phyloP scores from a whole-genome alignment of 2,888 invertebrate genomes.

The Netelia virgata region DNA sequence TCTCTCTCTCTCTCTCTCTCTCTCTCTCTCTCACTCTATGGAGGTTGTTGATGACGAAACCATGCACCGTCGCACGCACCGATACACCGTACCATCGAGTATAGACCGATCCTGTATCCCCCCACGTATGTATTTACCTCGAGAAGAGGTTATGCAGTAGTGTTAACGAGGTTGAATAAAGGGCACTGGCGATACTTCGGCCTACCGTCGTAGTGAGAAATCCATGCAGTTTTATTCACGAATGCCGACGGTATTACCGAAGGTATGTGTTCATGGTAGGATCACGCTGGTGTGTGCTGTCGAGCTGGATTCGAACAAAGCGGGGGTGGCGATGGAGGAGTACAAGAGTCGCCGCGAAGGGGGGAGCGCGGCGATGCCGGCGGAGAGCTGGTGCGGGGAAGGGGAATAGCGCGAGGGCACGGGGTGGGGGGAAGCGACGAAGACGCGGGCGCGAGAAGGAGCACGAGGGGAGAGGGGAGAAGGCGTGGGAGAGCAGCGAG shows the following conservation, averaged over 20 bases:
- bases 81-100: no score
- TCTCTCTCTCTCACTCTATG: no score
- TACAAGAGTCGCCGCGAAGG: neutral
- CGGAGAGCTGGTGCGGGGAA: neutral
- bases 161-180: conserved; percentile 41
- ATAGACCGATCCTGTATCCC: no score
- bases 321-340: conserved; percentile 53
- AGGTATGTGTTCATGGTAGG: conserved; percentile 35
- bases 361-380: neutral
- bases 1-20: neutral
- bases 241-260: conserved; percentile 22
- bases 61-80: no score
- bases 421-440: conserved; percentile 22
- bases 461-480: conserved; percentile 50
- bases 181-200: conserved; percentile 28
- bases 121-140: neutral
- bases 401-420: conserved; percentile 19
- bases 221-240: conserved; percentile 30
- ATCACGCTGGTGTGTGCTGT: conserved; percentile 19
- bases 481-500: conserved; percentile 40
- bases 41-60: no score
- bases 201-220: conserved; percentile 25
- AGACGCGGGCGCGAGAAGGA: conserved; percentile 71
- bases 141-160: conserved; percentile 5
- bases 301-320: conserved; percentile 58